phyloP scores from a whole-genome alignment of 2,113 vertebrate species.

The Limanda limanda region DNA sequence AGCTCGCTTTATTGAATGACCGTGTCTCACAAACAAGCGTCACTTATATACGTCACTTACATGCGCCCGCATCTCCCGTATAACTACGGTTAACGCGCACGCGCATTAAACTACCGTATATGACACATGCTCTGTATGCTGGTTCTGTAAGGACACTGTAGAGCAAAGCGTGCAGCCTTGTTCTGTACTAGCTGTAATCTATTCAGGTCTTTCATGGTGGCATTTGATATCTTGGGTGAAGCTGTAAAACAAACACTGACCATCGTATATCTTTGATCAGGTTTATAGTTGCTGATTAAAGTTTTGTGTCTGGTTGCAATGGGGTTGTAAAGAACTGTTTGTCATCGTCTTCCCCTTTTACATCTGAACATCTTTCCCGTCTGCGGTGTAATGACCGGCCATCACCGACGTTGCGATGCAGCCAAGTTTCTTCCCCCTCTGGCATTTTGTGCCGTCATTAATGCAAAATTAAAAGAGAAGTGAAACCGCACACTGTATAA shows the following conservation, averaged over 20 bases:
- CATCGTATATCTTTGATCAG: constrained; percentile 27
- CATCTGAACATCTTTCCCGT: constrained; percentile 26
- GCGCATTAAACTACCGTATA: too few relatives aligned
- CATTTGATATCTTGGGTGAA: constrained; percentile 19
- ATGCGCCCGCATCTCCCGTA: too few relatives aligned
- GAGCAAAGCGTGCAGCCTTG: too few relatives aligned
- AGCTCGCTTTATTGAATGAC: too few relatives aligned
- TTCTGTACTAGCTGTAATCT: too few relatives aligned
- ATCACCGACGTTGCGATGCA: constrained; percentile 37
- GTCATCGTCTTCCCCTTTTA: constrained; percentile 12
- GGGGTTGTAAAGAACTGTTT: constrained; percentile 36
- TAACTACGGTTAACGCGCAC: too few relatives aligned
- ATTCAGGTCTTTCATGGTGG: too few relatives aligned
- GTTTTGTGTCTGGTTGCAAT: constrained; percentile 35
- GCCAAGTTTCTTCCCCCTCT: constrained; percentile 5
- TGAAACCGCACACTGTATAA: constrained; percentile 14
- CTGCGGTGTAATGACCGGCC: constrained; percentile 24
- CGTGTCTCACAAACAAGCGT: too few relatives aligned
- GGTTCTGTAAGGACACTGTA: too few relatives aligned
- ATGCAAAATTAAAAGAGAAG: constrained; percentile 38
- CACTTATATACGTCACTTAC: too few relatives aligned
- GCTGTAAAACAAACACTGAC: constrained; percentile 32
- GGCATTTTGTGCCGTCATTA: constrained; percentile 56
- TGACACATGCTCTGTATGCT: too few relatives aligned
- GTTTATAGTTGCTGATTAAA: constrained; percentile 21